phyloP scores from a whole-genome alignment of 2,888 invertebrate species.

The Trachelus tabidus region DNA sequence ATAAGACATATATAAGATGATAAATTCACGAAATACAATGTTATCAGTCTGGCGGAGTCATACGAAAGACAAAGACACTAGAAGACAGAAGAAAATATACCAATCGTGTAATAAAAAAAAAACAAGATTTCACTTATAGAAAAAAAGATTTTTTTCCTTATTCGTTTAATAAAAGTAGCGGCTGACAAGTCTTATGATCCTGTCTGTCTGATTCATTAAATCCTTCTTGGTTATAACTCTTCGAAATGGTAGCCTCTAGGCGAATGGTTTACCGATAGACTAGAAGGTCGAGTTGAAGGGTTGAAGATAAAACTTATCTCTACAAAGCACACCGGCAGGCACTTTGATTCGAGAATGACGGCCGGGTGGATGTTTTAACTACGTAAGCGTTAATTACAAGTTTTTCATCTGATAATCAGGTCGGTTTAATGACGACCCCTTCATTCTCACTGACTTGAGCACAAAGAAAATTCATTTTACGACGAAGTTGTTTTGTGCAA shows the following conservation, averaged over 20 bases:
- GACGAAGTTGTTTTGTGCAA: not conserved
- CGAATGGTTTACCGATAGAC: not conserved
- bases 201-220: not conserved
- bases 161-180: not conserved
- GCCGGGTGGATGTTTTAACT: not conserved
- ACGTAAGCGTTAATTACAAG: constrained; percentile 1
- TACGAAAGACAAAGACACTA: not conserved
- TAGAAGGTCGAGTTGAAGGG: not conserved
- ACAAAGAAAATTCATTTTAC: not conserved
- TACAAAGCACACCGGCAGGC: not conserved
- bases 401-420: constrained; percentile 3
- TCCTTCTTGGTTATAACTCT: not conserved
- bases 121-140: not conserved
- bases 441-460: not conserved
- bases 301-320: not conserved
- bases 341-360: not conserved
- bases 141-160: not conserved
- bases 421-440: not conserved
- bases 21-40: not conserved
- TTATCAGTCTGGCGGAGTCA: not conserved
- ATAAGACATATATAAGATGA: not conserved
- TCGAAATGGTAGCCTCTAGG: not conserved
- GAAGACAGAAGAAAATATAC: not conserved
- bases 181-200: not conserved
- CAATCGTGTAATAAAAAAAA: not conserved